These are phyloP conservation scores for Graptemys geographica DNA, from an alignment of 2,797 vertebrate genomes.

Conservation along the genomic window DNA sequence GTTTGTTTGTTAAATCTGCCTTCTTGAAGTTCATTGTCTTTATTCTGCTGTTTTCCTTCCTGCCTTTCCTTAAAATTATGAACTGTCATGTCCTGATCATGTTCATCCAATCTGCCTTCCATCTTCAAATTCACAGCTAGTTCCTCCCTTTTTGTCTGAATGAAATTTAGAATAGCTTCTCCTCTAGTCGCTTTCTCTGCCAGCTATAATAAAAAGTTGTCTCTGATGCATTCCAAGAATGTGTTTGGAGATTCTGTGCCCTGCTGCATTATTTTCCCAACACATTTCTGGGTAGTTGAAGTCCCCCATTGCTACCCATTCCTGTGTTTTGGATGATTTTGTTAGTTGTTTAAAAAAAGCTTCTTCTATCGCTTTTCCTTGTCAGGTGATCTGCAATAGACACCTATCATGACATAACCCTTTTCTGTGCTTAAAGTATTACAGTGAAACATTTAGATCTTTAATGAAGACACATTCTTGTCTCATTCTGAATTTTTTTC, in stretches of 20 bases:
- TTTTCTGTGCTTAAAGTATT: background rate
- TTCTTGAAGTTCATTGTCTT: background rate
- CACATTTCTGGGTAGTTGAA: too few relatives aligned
- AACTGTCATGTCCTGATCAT: background rate
- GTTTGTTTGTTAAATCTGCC: background rate
- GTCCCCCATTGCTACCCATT: too few relatives aligned
- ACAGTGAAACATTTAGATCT: rapidly evolving
- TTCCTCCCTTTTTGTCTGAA: background rate
- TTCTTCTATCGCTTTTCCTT: too few relatives aligned
- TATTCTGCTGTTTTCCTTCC: background rate
- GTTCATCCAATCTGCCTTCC: background rate
- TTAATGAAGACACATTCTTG: background rate
- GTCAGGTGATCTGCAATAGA: too few relatives aligned
- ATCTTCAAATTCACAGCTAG: background rate
- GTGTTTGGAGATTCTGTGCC: too few relatives aligned
- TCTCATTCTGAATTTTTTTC: background rate
- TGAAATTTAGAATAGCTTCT: background rate
- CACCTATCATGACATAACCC: too few relatives aligned
- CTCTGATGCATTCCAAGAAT: too few relatives aligned
- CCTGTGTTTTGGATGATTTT: too few relatives aligned
- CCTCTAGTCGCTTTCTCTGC: background rate
- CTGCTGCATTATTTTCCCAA: too few relatives aligned
- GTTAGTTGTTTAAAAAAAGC: too few relatives aligned
- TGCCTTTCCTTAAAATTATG: background rate
- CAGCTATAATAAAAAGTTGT: background rate